Evolutionary conservation across 1,140 invertebrate genomes (phyloP).

Genomic region (Lycorma delicatula): DNA sequence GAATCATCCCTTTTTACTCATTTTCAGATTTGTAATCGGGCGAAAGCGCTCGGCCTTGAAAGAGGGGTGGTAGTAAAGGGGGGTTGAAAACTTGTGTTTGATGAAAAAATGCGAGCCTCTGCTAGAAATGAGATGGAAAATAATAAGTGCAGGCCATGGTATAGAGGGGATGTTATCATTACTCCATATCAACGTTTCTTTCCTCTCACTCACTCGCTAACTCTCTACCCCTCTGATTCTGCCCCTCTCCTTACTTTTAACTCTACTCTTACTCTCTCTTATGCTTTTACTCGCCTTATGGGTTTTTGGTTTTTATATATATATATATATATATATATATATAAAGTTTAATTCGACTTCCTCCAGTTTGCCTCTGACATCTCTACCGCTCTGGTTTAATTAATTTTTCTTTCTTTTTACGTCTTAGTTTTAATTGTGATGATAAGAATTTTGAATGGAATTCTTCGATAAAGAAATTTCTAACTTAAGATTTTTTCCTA

Average conservation of each 20-base stretch:
- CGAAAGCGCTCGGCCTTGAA: not conserved
- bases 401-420: slow-evolving; percentile 2
- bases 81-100: slow-evolving; percentile 8
- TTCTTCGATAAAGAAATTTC: slow-evolving; percentile 6
- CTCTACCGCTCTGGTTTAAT: not conserved
- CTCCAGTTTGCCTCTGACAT: not conserved
- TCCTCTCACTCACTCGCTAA: too few relatives aligned
- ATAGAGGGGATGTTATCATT: slow-evolving; percentile 1
- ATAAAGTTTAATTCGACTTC: slow-evolving; percentile 6
- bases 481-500: not conserved
- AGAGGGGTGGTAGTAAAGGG: not conserved
- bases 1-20: too few relatives aligned
- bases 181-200: not conserved
- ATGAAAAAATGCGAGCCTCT: slow-evolving; percentile 2
- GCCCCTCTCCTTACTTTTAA: too few relatives aligned
- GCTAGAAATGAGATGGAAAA: not conserved
- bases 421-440: slow-evolving; percentile 6
- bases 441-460: slow-evolving; percentile 1
- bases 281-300: not conserved
- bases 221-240: too few relatives aligned
- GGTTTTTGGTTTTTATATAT: not conserved
- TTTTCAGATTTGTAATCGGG: not conserved
- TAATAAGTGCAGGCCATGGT: not conserved
- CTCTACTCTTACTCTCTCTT: too few relatives aligned
- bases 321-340: too few relatives aligned